Base-by-base conservation (phyloP, 1,140 invertebrate genomes). In the Chlorops oryzae region DNA sequence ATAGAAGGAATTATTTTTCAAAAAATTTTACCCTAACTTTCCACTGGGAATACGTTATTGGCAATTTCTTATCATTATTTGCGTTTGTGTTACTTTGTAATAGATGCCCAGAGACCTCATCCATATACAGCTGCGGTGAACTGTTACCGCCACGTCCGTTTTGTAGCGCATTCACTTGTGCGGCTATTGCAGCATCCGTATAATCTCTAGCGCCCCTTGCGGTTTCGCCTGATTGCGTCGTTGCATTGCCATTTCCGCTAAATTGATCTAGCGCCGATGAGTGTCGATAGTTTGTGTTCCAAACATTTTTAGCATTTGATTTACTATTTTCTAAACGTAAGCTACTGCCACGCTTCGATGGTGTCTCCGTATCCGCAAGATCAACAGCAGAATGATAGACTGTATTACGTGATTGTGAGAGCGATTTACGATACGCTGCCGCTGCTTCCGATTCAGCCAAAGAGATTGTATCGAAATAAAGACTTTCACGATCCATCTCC, bases 1-100 rank as follows among this genome's bases (percentile, higher is more conserved):
- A n/a, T n/a, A n/a, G n/a, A n/a, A n/a, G n/a, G n/a, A 13, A 23
- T 41, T 41, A 3, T 45, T 34, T 45, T 45, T 9, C 21, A 28
- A 35, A 22, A 48, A 35, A 40, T 17, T 48, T 69, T 71, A 71
- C 68, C 68, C 68, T 66, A 65, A 61, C 66, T 65, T 70, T 71
- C 68, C 68, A 71, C 59, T 71, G 65, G 65, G 68, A 71, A 62
- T 71, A 71, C 62, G 68, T 71, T 67, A 71, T 70, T 69, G 65
- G 69, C 65, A 70, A 68, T 71, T 71, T 71, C 65, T 71, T 71
- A 70, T 66, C 59, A 64, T 62, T 67, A 69, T 61, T 68, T 59
- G 57, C 61, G 66, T 63, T 54, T 63, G 55, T 64, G 58, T 62
- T 70, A 71, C 55, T 70, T 59, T 62, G 63, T 59, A 71, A 59